phyloP scores from a whole-genome alignment of 2,113 vertebrate species.

The Clupea harengus region DNA sequence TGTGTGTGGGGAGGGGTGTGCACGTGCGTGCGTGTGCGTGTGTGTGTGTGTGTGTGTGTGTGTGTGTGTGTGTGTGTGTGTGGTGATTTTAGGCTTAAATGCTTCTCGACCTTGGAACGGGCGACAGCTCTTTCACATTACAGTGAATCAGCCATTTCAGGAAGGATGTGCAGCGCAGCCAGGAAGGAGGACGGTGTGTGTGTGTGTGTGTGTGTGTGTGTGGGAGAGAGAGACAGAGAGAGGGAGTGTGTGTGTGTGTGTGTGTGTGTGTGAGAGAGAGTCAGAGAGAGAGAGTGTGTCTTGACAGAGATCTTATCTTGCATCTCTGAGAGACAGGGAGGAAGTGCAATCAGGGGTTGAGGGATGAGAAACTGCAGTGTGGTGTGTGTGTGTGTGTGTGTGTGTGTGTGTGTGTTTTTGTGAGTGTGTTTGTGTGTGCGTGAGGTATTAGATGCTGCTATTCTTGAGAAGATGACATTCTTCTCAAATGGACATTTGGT shows the following conservation, averaged over 20 bases:
- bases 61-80: too few relatives aligned
- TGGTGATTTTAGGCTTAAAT: too few relatives aligned
- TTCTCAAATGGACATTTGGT: too few relatives aligned
- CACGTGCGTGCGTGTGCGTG: too few relatives aligned
- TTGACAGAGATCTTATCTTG: background rate
- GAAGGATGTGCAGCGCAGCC: too few relatives aligned
- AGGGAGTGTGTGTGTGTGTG: background rate
- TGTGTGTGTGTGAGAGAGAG: background rate
- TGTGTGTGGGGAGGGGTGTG: too few relatives aligned
- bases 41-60: too few relatives aligned
- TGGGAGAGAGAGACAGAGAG: background rate
- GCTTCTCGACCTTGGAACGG: too few relatives aligned
- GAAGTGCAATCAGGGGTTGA: background rate
- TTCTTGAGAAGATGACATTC: too few relatives aligned
- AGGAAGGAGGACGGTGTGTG: background rate
- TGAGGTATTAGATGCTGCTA: too few relatives aligned
- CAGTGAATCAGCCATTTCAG: too few relatives aligned
- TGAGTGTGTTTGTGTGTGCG: background rate
- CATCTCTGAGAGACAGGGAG: background rate
- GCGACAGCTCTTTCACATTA: too few relatives aligned
- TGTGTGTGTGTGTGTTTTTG: background rate
- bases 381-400: constrained; percentile 9
- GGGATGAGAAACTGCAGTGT: background rate
- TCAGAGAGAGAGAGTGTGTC: background rate
- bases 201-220: background rate